Percentiles rank a stretch among this genome's conserved stretches.
Evolutionary conservation across 37 sponge, comb jelly and placozoan genomes (phyloP).

Genomic region (Crambe crambe): DNA sequence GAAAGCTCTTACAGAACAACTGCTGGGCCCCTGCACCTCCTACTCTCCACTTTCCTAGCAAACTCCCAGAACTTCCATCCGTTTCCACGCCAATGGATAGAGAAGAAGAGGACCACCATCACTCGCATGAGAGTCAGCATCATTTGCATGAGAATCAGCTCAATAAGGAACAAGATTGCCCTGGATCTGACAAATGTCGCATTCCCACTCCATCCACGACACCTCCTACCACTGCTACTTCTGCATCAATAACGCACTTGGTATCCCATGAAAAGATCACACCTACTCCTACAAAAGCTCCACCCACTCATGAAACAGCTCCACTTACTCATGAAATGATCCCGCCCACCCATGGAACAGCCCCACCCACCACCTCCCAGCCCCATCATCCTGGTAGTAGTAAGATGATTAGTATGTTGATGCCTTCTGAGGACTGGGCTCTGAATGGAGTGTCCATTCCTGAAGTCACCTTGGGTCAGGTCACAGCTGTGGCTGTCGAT

Average conservation of each 20-base stretch:
- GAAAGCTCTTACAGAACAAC: background rate
- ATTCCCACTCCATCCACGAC: background rate
- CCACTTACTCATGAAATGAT: no score
- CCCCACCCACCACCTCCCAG: background rate
- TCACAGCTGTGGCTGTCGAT: conserved; percentile 60
- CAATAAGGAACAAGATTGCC: background rate
- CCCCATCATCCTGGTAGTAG: background rate
- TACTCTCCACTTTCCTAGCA: conserved; percentile 23
- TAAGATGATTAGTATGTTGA: background rate
- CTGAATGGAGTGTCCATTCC: conserved; percentile 22
- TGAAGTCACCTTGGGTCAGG: conserved; percentile 67
- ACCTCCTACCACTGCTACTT: conserved; percentile 11
- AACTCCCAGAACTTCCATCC: conserved; percentile 11
- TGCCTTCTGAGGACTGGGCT: conserved; percentile 41
- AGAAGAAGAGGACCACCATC: background rate
- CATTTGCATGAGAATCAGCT: background rate
- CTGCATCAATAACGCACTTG: background rate
- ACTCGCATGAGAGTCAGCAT: no score
- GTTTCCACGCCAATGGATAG: background rate
- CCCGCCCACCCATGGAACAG: background rate
- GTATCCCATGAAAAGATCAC: no score
- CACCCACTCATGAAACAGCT: no score
- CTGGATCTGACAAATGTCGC: background rate
- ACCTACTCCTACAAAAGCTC: conserved; percentile 4
- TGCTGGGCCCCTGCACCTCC: conserved; percentile 30